These are phyloP conservation scores for Morelia viridis DNA, from an alignment of 2,797 vertebrate species.

Conservation along the genomic window DNA sequence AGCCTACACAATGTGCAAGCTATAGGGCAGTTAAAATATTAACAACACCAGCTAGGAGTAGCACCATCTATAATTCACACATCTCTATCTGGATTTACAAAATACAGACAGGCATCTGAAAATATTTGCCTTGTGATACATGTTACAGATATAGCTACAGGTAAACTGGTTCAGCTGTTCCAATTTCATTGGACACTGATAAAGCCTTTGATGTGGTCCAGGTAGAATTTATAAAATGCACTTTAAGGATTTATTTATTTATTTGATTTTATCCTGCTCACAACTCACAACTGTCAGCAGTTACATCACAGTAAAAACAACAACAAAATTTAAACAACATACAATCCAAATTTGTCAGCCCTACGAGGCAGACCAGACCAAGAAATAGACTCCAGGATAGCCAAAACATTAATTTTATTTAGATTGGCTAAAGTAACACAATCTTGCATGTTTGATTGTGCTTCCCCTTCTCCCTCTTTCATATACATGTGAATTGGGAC, in stretches of 20 bases:
- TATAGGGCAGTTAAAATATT: neutral
- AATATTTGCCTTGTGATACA: neutral
- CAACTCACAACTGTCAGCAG: neutral
- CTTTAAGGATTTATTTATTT: neutral
- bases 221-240: neutral
- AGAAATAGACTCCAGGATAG: neutral
- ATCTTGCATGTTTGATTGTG: neutral
- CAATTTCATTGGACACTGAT: neutral
- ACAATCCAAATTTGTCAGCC: neutral
- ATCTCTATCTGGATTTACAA: neutral
- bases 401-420: neutral
- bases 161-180: neutral
- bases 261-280: neutral
- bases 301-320: neutral
- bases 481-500: neutral
- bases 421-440: neutral
- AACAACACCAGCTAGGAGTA: neutral
- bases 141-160: neutral
- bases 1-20: neutral
- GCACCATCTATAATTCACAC: neutral
- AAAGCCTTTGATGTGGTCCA: neutral
- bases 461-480: neutral
- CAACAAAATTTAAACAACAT: neutral
- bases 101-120: neutral
- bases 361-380: neutral